Conservation (phyloP, 2,113 vertebrate genomes). For the Pelobates fuscus region DNA sequence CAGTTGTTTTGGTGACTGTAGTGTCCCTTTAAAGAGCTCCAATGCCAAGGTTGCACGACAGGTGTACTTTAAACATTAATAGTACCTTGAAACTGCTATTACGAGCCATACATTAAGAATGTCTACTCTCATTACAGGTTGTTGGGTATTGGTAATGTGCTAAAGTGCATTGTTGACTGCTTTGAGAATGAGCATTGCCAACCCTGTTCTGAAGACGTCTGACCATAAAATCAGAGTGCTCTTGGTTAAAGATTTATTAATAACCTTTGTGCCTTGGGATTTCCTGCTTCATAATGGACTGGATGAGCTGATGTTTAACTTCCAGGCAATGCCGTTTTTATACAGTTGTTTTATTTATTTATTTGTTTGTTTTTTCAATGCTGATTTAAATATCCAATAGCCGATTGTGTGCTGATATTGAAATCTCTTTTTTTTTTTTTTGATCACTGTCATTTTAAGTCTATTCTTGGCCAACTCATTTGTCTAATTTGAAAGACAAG, state of each 20-base stretch:
- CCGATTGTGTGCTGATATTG: too few relatives aligned
- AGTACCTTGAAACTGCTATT: background rate
- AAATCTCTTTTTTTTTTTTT: too few relatives aligned
- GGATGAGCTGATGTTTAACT: background rate
- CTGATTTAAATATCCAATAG: too few relatives aligned
- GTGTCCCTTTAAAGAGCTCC: too few relatives aligned
- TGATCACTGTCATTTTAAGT: too few relatives aligned
- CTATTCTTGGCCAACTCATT: too few relatives aligned
- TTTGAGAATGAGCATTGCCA: background rate
- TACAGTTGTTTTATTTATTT: too few relatives aligned
- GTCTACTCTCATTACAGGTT: background rate
- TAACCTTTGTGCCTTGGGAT: conserved; percentile 5
- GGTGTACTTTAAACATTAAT: background rate
- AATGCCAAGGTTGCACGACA: too few relatives aligned
- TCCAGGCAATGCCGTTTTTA: conserved; percentile 6
- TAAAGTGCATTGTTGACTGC: background rate
- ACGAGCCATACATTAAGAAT: background rate
- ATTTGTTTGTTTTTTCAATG: too few relatives aligned
- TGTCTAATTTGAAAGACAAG: too few relatives aligned
- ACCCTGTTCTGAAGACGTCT: background rate
- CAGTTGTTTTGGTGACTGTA: too few relatives aligned
- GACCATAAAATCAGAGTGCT: conserved; percentile 5
- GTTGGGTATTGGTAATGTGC: background rate
- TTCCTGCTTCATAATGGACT: conserved; percentile 1
- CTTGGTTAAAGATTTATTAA: background rate